phyloP scores from a whole-genome alignment of 2,113 vertebrate genomes.

The Brachypteracias leptosomus region DNA sequence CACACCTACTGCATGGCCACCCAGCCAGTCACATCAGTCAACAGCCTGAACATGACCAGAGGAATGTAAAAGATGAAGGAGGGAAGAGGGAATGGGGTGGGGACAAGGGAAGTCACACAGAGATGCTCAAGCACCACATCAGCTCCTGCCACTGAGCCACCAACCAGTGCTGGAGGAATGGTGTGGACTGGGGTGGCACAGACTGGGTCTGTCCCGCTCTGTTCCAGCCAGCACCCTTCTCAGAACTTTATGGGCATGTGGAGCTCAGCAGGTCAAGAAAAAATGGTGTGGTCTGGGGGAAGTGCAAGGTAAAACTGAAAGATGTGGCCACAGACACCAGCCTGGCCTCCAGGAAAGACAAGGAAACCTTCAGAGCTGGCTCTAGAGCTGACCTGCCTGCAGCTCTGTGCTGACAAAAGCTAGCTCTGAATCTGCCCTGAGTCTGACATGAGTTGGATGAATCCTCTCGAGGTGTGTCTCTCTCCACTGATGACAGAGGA shows the following conservation, averaged over 20 bases:
- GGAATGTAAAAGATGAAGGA: neutral
- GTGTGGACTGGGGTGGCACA: neutral
- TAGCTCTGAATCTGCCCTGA: neutral
- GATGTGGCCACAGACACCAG: neutral
- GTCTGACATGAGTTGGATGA: neutral
- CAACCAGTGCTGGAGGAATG: neutral
- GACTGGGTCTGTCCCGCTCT: neutral
- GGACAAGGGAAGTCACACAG: neutral
- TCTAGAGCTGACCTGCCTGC: neutral
- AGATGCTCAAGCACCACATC: neutral
- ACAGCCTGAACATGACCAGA: fast-evolving
- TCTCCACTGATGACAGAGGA: neutral
- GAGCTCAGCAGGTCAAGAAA: neutral
- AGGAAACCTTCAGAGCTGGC: neutral
- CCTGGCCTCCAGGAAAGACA: neutral
- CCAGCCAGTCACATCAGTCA: neutral
- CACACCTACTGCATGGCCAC: neutral
- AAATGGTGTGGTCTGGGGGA: fast-evolving
- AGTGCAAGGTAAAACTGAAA: neutral
- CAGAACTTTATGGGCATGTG: too few relatives aligned
- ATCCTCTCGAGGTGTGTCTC: neutral
- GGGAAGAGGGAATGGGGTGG: neutral
- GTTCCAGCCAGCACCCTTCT: neutral
- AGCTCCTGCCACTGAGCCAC: neutral
- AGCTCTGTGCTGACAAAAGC: neutral